Evolutionary conservation across 2,797 vertebrate genomes (phyloP).

Genomic region (Sebastes jordani): DNA sequence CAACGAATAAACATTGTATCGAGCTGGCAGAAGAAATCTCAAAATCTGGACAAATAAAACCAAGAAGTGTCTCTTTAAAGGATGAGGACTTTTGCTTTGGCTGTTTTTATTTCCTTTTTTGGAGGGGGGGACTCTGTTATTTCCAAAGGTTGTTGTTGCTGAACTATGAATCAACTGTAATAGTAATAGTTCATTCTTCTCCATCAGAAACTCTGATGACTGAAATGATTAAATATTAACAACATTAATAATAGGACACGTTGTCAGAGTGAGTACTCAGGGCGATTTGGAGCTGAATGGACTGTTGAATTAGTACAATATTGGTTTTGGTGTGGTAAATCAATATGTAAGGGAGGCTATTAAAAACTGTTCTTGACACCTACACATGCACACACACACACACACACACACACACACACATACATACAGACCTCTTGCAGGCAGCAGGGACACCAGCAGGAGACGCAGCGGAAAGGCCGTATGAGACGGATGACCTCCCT

Average conservation of each 20-base stretch:
- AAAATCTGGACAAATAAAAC: too few species aligned
- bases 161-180: not conserved
- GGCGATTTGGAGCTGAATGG: not conserved
- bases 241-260: not conserved
- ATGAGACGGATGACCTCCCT: slow-evolving; percentile 88
- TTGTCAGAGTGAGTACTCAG: not conserved
- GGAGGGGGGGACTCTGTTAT: too few species aligned
- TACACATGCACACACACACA: not conserved
- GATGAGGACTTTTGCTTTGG: not conserved
- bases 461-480: slow-evolving; percentile 87
- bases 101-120: too few species aligned
- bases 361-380: not conserved
- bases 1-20: not conserved
- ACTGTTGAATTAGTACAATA: not conserved
- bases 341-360: not conserved
- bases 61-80: not conserved
- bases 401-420: not conserved
- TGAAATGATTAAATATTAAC: slow-evolving; percentile 28
- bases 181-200: not conserved
- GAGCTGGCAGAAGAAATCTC: too few species aligned
- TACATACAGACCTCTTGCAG: slow-evolving; percentile 85
- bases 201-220: not conserved
- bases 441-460: slow-evolving; percentile 90
- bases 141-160: not conserved
- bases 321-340: not conserved